These are phyloP conservation scores for Xenopus borealis DNA, from an alignment of 2,113 vertebrate species.

Conservation along the genomic window DNA sequence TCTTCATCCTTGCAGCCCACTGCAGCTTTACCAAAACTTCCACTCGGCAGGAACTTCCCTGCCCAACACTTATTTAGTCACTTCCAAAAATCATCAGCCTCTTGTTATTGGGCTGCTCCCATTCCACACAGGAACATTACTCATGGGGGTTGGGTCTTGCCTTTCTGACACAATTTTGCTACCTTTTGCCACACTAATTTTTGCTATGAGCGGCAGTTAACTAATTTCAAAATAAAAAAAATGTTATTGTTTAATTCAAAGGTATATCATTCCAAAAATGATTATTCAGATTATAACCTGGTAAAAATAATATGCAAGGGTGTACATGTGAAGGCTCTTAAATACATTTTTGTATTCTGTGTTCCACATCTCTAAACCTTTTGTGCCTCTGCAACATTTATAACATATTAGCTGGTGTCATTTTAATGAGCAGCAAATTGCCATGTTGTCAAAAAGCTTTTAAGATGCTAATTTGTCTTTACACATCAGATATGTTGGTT, in stretches of 20 bases:
- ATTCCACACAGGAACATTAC: no score
- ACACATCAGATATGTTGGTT: neutral
- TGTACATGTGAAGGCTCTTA: neutral
- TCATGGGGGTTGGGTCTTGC: no score
- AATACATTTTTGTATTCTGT: neutral
- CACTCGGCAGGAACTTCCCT: no score
- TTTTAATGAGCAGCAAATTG: neutral
- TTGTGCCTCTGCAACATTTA: neutral
- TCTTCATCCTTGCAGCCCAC: no score
- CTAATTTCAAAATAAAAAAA: neutral
- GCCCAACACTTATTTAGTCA: no score
- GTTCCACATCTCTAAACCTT: neutral
- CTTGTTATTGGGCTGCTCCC: no score
- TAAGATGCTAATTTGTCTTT: slow-evolving; percentile 4
- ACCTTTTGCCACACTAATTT: neutral
- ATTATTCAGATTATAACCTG: neutral
- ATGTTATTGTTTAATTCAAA: neutral
- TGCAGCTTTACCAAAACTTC: no score
- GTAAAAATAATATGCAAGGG: neutral
- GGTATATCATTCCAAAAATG: neutral
- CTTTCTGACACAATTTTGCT: no score
- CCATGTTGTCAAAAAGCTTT: neutral
- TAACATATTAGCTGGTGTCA: neutral
- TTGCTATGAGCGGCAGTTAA: neutral
- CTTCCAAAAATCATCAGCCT: no score